Conservation (phyloP, 2,888 invertebrate genomes). For the Leucozona laternaria region DNA sequence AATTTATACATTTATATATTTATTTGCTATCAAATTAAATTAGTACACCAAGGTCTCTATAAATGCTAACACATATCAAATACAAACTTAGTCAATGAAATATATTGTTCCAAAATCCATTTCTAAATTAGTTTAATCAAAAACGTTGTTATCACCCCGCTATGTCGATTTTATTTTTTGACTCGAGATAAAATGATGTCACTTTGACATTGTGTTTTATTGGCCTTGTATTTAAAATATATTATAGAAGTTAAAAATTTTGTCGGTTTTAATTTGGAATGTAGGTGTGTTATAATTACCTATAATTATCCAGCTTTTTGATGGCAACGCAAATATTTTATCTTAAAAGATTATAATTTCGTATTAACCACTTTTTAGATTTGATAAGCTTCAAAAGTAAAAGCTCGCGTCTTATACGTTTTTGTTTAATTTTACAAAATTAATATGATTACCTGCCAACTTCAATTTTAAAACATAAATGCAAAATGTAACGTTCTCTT, state of each 20-base stretch:
- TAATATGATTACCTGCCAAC: too few species aligned
- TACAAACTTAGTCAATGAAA: constrained; percentile 1
- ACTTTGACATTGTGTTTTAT: constrained; percentile 17
- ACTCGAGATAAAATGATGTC: constrained; percentile 63
- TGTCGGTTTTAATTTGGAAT: constrained; percentile 14
- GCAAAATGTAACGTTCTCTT: too few species aligned
- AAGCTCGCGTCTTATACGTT: not conserved
- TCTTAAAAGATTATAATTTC: not conserved
- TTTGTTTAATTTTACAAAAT: not conserved
- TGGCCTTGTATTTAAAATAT: constrained; percentile 30
- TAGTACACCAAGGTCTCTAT: not conserved
- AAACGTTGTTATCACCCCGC: constrained; percentile 45
- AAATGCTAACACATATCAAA: not conserved
- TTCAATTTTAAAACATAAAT: too few species aligned
- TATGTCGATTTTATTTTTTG: constrained; percentile 47
- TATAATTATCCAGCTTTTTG: not conserved
- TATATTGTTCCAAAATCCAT: not conserved
- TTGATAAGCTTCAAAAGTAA: not conserved
- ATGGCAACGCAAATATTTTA: not conserved
- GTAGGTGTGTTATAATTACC: constrained; percentile 2
- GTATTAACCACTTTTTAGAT: not conserved
- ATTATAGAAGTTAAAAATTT: constrained; percentile 7
- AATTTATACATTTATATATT: not conserved
- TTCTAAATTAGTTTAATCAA: constrained; percentile 17
- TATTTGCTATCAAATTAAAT: not conserved